Evolutionary conservation across 2,113 vertebrate species (phyloP).

Genomic region (Rhea americana): DNA sequence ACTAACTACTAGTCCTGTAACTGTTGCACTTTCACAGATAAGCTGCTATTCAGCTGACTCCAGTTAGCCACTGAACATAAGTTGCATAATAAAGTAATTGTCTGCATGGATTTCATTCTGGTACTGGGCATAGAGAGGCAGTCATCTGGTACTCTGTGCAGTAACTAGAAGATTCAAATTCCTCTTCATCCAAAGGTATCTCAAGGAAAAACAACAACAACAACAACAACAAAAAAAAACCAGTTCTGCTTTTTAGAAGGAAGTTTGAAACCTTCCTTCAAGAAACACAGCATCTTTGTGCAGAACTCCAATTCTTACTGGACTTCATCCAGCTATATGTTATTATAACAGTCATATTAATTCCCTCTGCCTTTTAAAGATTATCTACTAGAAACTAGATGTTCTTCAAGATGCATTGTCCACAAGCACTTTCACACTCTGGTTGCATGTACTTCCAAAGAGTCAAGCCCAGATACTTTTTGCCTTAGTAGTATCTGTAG

Average conservation of each 20-base stretch:
- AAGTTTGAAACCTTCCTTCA: background rate
- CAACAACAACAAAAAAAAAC: too few species aligned
- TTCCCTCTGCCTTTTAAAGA: background rate
- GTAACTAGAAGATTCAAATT: background rate
- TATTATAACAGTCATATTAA: background rate
- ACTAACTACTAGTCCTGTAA: background rate
- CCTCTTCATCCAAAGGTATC: background rate
- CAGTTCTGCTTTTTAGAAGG: too few species aligned
- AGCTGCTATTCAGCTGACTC: accelerated
- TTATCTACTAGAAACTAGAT: background rate
- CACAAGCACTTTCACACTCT: background rate
- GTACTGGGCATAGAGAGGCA: background rate
- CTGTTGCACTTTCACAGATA: background rate
- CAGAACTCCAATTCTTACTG: too few species aligned
- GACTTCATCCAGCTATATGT: too few species aligned
- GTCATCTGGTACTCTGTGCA: accelerated
- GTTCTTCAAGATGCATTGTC: background rate
- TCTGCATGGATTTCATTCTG: accelerated
- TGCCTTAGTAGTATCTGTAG: background rate
- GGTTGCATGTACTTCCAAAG: background rate
- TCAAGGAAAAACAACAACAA: too few species aligned
- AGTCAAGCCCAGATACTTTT: background rate
- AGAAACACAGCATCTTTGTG: background rate
- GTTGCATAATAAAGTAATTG: accelerated
- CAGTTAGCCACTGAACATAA: accelerated